Evolutionary conservation across 2,888 invertebrate genomes (phyloP), one percentile per base, ranked within the genome.

Genomic region (Argyra leucocephala): DNA sequence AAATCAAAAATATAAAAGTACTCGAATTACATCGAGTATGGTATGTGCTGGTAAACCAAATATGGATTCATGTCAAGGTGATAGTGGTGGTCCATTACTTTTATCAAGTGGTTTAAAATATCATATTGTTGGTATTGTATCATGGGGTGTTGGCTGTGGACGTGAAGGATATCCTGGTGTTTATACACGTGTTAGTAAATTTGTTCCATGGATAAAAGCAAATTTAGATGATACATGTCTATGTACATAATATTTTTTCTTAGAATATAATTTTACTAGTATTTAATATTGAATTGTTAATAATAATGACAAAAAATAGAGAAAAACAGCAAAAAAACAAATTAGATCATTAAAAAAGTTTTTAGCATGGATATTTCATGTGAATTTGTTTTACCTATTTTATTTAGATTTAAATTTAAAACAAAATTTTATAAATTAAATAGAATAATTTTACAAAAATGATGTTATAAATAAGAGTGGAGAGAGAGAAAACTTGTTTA

Each of bases 11-110:
- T 93, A 93, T 74, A 84, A 90, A 66, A 89, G 91, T 0, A 86
- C 88, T 18, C 83, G 92, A 71, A 93, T 93, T 70, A 92, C 91
- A 10, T 82, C 85, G 65, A 91, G 90, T 73, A 93, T 93, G 93
- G 76, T 93, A 66, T 93, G 93, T 75, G 93, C 93, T 10, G 93
- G 93, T 18, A 84, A 86, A 69, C 89, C 90, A 3, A 84, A 85
- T 7, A 88, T 89, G 74, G 93, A 93, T 78, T 92, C 92, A 0
- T 93, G 93, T 73, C 93, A 93, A 79, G 93, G 93, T 0, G 93
- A 93, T 77, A 91, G 91, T 71, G 93, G 93, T 21, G 93, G 93
- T 0, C 93, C 93, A 1, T 80, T 93, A 60, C 81, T 92, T 0
- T 80, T 92, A 4, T 87, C 88, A 69, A 86, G 85, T 70, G 89